Conservation (phyloP, 2,888 invertebrate genomes). For the Cosmia pyralina region DNA sequence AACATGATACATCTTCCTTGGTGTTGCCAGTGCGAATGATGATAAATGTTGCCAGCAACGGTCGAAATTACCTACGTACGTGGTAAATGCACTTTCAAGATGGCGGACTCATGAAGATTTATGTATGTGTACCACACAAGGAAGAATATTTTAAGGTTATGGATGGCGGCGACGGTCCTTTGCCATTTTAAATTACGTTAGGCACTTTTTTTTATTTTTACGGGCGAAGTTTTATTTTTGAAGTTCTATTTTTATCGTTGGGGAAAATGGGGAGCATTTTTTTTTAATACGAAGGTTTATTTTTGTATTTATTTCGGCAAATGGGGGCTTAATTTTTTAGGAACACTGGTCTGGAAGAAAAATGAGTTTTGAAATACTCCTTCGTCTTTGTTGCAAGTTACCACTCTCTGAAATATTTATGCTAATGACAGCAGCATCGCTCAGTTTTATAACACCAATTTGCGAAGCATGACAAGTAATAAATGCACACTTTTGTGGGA, state of each 20-base stretch:
- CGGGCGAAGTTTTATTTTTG: conserved; percentile 54
- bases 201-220: conserved; percentile 55
- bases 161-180: conserved; percentile 54
- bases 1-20: conserved; percentile 64
- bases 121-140: conserved; percentile 64
- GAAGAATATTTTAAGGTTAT: conserved; percentile 67
- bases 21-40: conserved; percentile 71
- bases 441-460: background rate
- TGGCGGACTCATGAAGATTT: conserved; percentile 71
- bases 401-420: background rate
- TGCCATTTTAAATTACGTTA: conserved; percentile 61
- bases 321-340: background rate
- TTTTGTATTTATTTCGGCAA: conserved; percentile 21
- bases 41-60: conserved; percentile 74
- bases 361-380: background rate
- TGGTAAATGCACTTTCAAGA: conserved; percentile 76
- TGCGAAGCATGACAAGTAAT: background rate
- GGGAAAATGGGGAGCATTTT: conserved; percentile 28
- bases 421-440: background rate
- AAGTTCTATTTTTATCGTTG: conserved; percentile 46
- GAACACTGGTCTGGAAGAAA: background rate
- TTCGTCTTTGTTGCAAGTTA: no score
- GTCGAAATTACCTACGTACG: conserved; percentile 71
- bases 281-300: conserved; percentile 1
- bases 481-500: background rate